Base-by-base conservation (phyloP, 2,113 vertebrate species). In the Ceratotherium simum region DNA sequence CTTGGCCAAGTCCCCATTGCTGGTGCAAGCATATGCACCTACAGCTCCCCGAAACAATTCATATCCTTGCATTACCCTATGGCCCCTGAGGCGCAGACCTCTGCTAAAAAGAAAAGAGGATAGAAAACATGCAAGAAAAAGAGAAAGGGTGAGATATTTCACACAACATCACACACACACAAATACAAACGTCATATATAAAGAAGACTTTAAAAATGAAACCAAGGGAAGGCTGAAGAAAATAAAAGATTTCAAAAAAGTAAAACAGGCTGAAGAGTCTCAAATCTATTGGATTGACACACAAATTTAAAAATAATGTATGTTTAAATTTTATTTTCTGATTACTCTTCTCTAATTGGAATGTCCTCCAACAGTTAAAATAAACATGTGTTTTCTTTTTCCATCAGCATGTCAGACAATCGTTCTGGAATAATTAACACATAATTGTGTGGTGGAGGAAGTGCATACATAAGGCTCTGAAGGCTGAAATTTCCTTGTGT, bases 321-420 rank as follows among this genome's bases (percentile, higher is more conserved):
- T 39, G 64, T 78, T 95, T 88, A 67, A 13, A 92, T 95, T 90
- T 79, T 80, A 80, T 92, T 84, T 94, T 62, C 7, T 93, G 1
- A 60, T 76, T 85, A 18, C 9, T 73, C 17, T 87, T 75, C 16
- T 85, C 48, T 79, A 54, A 31, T 82, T 67, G 1, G 9, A 73
- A 31, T 27, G 5, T 78, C 39, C 51, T 85, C 10, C 39, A 67
- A 82, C 5, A 86, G 8, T 91, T 67, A 70, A 60, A 88, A 10
- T 88, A 87, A 95, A 86, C 67, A 3, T 33, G 62, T 70, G 10
- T 17, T 72, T 58, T 76, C 33, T 42, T 80, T 76, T 80, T 29
- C 75, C 0, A 90, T 90, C 5, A 62, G 4, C 6, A 72, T 42
- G 21, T 76, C 11, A 67, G 70, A 90, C 95, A 96, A 67, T 60